Evolutionary conservation across 1,140 invertebrate genomes (phyloP), one percentile per base, ranked within the genome.

Genomic region (Bombus affinis): DNA sequence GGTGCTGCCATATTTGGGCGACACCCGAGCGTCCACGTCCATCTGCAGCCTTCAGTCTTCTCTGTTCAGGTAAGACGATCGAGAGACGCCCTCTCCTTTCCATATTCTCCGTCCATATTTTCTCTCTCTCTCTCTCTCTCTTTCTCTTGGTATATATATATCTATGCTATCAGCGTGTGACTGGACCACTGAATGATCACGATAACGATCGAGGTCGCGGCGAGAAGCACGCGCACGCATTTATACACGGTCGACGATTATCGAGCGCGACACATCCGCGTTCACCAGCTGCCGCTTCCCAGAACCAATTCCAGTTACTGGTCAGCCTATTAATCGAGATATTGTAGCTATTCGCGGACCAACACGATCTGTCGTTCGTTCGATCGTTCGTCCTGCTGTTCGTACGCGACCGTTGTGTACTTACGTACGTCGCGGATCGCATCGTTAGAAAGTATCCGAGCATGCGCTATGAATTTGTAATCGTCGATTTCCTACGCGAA

Each of bases 11-110:
- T 97, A 96, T 75, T 98, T 98, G 93, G 98, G 98, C 42, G 98
- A 98, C 85, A 98, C 97, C 9, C 97, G 98, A 94, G 97, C 98
- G 1, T 98, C 98, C 8, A 97, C 98, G 10, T 97, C 97, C 66
- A 97, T 98, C 87, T 98, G 98, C 44, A 98, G 98, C 47, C 95
- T 98, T 72, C 98, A 99, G 95, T 98, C 98, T 22, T 98, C 98
- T 76, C 95, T 98, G 53, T 99, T 98, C 95, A 97, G 98, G 97
- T 98, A 42, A 91, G 79, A 13, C 18, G 62, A 68, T 47, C 39
- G 57, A 37, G 3, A 47, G 44, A 62, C 37, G 8, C 18, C 25
- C 25, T 18, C 22, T 28, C 1, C 12, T 3, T 8, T 1, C 35
- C 18, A 32, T 35, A 3, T 22, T 22, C 2, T 10, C 10, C 8